A percentile compares a stretch with the other conserved stretches of the same genome.
Conservation (phyloP, 37 sponge, comb jelly and placozoan genomes). For the Lycopodina hypogea region DNA sequence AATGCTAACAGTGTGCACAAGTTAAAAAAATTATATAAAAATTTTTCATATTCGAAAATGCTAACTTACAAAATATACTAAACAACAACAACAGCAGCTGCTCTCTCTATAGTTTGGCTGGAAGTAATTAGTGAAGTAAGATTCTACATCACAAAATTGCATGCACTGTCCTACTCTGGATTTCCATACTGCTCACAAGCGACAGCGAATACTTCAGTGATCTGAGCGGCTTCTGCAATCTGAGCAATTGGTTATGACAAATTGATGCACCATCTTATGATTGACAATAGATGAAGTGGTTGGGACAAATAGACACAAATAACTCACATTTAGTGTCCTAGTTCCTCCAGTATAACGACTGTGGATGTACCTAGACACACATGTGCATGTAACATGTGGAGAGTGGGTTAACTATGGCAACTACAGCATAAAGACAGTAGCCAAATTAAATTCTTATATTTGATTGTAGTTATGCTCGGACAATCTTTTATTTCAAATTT, state of each 20-base stretch:
- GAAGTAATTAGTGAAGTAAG: too few species aligned
- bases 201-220: slow-evolving; percentile 18
- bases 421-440: too few species aligned
- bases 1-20: background rate
- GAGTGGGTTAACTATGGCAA: too few species aligned
- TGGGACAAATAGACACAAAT: background rate
- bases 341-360: background rate
- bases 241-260: background rate
- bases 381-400: too few species aligned
- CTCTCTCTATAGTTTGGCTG: too few species aligned
- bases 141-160: background rate
- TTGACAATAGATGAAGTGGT: background rate
- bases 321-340: background rate
- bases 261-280: background rate
- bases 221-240: background rate
- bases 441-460: too few species aligned
- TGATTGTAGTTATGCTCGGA: too few species aligned
- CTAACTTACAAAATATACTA: too few species aligned
- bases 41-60: too few species aligned
- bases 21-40: too few species aligned
- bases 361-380: background rate
- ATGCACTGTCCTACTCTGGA: slow-evolving; percentile 5
- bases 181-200: slow-evolving; percentile 52
- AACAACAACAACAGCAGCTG: too few species aligned
- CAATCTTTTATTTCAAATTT: too few species aligned